Conservation (phyloP, 2,888 invertebrate species). For the Trilocha varians region DNA sequence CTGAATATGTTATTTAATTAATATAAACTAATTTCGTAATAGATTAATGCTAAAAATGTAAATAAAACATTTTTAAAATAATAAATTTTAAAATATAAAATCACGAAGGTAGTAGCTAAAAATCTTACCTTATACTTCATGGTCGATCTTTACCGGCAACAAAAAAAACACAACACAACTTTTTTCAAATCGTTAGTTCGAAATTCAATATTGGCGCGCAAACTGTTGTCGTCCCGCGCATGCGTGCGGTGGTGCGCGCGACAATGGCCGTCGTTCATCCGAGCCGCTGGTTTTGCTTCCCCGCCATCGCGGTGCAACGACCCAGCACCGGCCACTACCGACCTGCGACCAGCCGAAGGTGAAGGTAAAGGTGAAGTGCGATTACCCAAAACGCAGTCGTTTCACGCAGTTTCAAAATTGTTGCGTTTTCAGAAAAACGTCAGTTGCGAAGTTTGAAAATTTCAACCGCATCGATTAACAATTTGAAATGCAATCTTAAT, state of each 20-base stretch:
- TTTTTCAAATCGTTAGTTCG: slow-evolving; percentile 8
- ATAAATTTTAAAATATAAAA: slow-evolving; percentile 9
- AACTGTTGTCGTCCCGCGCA: slow-evolving; percentile 37
- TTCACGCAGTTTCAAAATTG: slow-evolving; percentile 17
- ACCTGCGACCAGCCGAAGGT: slow-evolving; percentile 29
- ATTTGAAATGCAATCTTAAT: too few species aligned
- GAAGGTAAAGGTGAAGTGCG: slow-evolving; percentile 46
- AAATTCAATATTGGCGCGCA: slow-evolving; percentile 30
- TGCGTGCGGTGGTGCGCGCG: slow-evolving; percentile 43
- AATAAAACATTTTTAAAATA: background rate
- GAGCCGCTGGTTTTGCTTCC: slow-evolving; percentile 55
- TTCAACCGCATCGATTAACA: too few species aligned
- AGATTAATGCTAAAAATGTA: too few species aligned
- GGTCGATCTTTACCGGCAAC: slow-evolving; percentile 21
- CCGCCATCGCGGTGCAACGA: slow-evolving; percentile 45
- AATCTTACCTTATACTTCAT: slow-evolving; percentile 61
- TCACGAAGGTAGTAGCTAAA: slow-evolving; percentile 14
- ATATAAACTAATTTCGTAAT: too few species aligned
- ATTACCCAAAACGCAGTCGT: slow-evolving; percentile 28
- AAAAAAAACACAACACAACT: slow-evolving; percentile 11
- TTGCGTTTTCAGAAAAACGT: background rate
- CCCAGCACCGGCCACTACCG: slow-evolving; percentile 23
- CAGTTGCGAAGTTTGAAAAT: background rate
- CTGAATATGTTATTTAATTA: too few species aligned
- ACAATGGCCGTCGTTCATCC: slow-evolving; percentile 45